Base-by-base conservation (phyloP, 2,888 invertebrate species). In the Heliconius erato region DNA sequence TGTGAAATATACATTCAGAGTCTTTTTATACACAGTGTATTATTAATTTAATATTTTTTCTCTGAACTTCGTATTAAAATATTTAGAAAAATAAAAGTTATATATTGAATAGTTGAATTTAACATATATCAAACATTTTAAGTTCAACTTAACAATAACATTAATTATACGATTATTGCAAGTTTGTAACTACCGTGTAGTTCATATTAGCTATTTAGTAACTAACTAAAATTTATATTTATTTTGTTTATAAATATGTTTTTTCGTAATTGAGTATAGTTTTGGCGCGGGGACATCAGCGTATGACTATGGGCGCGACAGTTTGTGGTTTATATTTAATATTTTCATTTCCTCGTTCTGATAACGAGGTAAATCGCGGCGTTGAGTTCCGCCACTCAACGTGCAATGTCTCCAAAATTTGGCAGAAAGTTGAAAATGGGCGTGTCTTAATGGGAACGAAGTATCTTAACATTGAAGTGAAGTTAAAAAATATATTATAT, bases 1-100 rank as follows among this genome's bases (percentile, higher is more conserved):
- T 44, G 49, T 67, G 67, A 28, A 54, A 74, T 80, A 63, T 35
- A 32, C 67, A 67, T 32, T 54, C 44, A 32, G 59, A 74, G 59
- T n/a, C n/a, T 76, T 59, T 44, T 59, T 54, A 74, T 32, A 74
- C 32, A 59, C 7, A 4, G 23, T 35, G 11, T 2, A 32, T 59
- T 44, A 49, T 26, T 44, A 9, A 28, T 54, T n/a, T 5, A 69
- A 54, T n/a, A 35, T 16, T 59, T 79, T n/a, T 49, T 49, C 16
- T 49, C 49, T 49, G 16, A 49, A 49, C 49, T 49, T 5, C 49
- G 6, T 54, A 1, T 6, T 49, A 49, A 40, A 49, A 54, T 54
- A 54, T 19, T 54, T 19, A 6, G 19, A 54, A 54, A 54, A 19
- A 54, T 49, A 19, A 49, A 19, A 49, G 0, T 1, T 16, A 49